Evolutionary conservation across 2,888 invertebrate species (phyloP), one percentile per base, ranked within the genome.

Genomic region (Hydriomena furcata): DNA sequence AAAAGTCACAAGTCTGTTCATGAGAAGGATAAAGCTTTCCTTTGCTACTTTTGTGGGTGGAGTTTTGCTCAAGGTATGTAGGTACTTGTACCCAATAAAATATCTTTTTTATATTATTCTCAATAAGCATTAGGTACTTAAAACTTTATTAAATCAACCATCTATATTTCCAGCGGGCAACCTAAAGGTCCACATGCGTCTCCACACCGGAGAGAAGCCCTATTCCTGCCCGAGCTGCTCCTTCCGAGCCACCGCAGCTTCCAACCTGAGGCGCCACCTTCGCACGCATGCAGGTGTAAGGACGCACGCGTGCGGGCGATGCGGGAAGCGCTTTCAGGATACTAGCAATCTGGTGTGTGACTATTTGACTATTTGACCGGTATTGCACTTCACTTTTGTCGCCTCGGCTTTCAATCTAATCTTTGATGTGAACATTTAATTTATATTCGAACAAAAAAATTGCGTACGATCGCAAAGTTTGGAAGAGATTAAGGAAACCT

Each of bases 21-120:
- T 20, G 76, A 81, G 7, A 71, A 73, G 0, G 71, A 75, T 1
- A 88, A 85, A 42, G 79, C 72, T 31, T 81, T 76, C 50, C 65
- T 90, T 8, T 91, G 91, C 52, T 80, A 72, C 5, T 76, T 79
- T 41, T 91, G 91, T 42, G 90, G 91, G 1, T 78, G 78, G 73
- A 76, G 84, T 11, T 87, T 88, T 49, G 69, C 79, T 1, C 85
- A 84, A 67, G 82, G 89, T 87, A 28, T 1, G 10, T 11, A 20
- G 20, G 20, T 1, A 21, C n/a, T n/a, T n/a, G n/a, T n/a, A n/a
- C n/a, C n/a, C n/a, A n/a, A n/a, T n/a, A n/a, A n/a, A n/a, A n/a
- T n/a, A n/a, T n/a, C n/a, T n/a, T n/a, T n/a, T n/a, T n/a, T n/a
- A n/a, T n/a, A n/a, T n/a, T n/a, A n/a, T n/a, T n/a, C n/a, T n/a